Percentiles rank a stretch among this genome's conserved stretches.
Conservation (phyloP, 2,797 vertebrate species). For the Streptopelia turtur region DNA sequence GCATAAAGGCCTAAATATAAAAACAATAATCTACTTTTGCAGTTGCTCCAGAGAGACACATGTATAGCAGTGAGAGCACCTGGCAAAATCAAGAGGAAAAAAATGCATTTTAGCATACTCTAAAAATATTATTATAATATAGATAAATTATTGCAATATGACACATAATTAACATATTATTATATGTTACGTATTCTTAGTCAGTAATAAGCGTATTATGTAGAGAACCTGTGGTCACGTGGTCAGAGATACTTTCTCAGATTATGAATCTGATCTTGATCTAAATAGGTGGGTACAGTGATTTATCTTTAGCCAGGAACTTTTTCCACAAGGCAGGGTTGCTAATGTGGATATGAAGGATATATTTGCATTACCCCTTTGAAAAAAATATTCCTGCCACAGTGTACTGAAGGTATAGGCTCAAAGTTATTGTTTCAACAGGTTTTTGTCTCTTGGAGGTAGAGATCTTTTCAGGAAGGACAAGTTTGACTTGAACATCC, state of each 20-base stretch:
- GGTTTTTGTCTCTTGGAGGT: neutral
- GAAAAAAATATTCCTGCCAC: neutral
- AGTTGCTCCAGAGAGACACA: neutral
- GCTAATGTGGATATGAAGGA: neutral
- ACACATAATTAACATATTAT: neutral
- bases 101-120: neutral
- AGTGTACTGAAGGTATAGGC: neutral
- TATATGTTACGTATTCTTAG: neutral
- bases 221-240: neutral
- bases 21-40: neutral
- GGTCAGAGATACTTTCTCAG: neutral
- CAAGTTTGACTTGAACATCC: neutral
- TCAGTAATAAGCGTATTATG: neutral
- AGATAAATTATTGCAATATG: neutral
- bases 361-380: neutral
- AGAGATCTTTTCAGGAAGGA: neutral
- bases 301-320: neutral
- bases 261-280: neutral
- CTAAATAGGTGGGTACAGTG: neutral
- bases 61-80: neutral
- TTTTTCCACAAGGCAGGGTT: neutral
- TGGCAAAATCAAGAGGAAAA: neutral
- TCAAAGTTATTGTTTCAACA: neutral
- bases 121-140: neutral
- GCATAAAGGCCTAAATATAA: neutral